Percentiles rank a stretch among this genome's conserved stretches.
Evolutionary conservation across 2,797 vertebrate genomes (phyloP).

Genomic region (Tauraco hartlaubi): DNA sequence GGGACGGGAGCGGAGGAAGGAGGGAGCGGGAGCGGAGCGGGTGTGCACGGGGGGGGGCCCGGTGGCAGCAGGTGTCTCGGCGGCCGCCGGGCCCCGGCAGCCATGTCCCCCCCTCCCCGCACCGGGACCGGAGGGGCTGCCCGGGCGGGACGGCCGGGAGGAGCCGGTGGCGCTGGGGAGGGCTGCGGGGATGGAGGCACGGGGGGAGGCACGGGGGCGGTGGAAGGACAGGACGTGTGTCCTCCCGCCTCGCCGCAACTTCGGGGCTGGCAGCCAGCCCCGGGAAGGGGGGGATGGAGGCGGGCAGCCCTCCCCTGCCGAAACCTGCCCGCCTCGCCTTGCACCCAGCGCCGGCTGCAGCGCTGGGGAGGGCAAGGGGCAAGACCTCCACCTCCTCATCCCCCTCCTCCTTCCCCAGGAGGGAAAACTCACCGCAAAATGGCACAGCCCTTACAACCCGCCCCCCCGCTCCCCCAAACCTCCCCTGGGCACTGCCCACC

Average conservation of each 20-base stretch:
- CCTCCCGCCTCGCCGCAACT: conserved; percentile 56
- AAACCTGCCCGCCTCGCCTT: neutral
- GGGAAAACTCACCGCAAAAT: neutral
- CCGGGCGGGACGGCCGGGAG: neutral
- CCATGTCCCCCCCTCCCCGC: neutral
- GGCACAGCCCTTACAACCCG: neutral
- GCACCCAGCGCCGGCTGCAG: neutral
- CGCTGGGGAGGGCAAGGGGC: neutral
- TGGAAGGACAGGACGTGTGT: conserved; percentile 47
- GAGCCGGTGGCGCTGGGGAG: neutral
- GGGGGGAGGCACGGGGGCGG: neutral
- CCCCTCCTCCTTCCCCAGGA: neutral
- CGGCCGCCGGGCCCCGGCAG: conserved; percentile 2
- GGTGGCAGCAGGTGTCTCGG: conserved; percentile 50
- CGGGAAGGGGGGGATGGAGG: neutral
- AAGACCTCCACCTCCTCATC: neutral
- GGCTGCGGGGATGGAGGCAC: neutral
- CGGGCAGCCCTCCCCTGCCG: neutral
- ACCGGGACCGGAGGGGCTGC: neutral
- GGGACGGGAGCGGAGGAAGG: conserved; percentile 18
- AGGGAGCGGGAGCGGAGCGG: conserved; percentile 36
- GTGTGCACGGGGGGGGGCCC: conserved; percentile 31
- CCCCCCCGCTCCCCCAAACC: no score
- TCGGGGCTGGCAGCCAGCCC: conserved; percentile 42
- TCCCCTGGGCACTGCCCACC: neutral